Percentiles rank a stretch among this genome's conserved stretches.
Evolutionary conservation across 2,888 invertebrate genomes (phyloP).

Genomic region (Cetonia aurata): DNA sequence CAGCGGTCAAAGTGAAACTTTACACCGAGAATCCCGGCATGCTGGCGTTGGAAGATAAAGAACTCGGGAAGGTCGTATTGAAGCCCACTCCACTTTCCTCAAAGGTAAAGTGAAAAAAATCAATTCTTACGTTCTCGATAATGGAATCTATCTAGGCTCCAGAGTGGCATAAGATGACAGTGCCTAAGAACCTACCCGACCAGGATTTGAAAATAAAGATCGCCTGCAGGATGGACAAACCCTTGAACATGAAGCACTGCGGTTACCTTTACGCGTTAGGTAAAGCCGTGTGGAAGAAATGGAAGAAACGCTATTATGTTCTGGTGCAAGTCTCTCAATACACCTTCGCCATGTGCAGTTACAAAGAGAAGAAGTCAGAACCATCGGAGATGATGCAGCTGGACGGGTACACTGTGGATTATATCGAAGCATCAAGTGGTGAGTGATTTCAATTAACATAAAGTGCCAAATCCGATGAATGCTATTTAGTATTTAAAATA

Average conservation of each 20-base stretch:
- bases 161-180: conserved; percentile 98
- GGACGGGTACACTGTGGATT: conserved; percentile 99
- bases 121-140: conserved; percentile 19
- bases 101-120: conserved; percentile 71
- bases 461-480: too few relatives aligned
- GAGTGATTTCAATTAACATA: conserved; percentile 56
- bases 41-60: conserved; percentile 98
- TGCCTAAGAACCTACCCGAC: conserved; percentile 94
- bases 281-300: conserved; percentile 98
- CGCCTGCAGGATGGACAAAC: conserved; percentile 98
- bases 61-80: conserved; percentile 92
- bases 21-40: conserved; percentile 98
- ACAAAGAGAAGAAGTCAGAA: conserved; percentile 99
- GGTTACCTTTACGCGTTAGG: conserved; percentile 93
- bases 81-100: conserved; percentile 89
- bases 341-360: conserved; percentile 99
- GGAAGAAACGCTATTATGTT: conserved; percentile 99
- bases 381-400: conserved; percentile 99
- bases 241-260: conserved; percentile 99
- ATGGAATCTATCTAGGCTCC: conserved; percentile 74
- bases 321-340: conserved; percentile 99
- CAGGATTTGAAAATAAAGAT: conserved; percentile 97
- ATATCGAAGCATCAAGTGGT: conserved; percentile 97
- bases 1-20: conserved; percentile 96
- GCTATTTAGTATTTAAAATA: too few relatives aligned